phyloP scores from a whole-genome alignment of 1,140 invertebrate genomes.

The Drosophila baimaii region DNA sequence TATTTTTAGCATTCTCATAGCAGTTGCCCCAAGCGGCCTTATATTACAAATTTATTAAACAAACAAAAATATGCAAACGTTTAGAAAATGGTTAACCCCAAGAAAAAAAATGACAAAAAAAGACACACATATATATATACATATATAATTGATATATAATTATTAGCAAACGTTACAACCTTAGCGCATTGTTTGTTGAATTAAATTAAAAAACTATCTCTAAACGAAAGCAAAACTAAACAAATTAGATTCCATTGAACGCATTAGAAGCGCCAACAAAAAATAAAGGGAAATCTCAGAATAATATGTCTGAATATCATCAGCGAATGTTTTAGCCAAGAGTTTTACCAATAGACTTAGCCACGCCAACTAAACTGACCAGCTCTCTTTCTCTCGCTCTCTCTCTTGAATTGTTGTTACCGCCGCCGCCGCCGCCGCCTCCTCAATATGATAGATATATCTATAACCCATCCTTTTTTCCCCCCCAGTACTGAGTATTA shows the following conservation, averaged over 20 bases:
- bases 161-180: constrained; percentile 77
- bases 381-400: constrained; percentile 27
- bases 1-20: constrained; percentile 57
- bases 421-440: no score
- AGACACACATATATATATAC: constrained; percentile 8
- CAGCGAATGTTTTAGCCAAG: constrained; percentile 40
- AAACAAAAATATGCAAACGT: constrained; percentile 21
- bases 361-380: constrained; percentile 11
- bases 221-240: constrained; percentile 39
- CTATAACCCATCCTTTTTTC: background rate
- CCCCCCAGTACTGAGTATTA: background rate
- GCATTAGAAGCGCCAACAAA: constrained; percentile 36
- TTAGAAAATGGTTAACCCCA: constrained; percentile 22
- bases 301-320: constrained; percentile 11
- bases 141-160: constrained; percentile 60
- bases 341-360: constrained; percentile 41
- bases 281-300: constrained; percentile 19
- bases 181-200: constrained; percentile 78
- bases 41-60: constrained; percentile 49
- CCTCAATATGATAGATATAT: no score
- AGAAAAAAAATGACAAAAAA: constrained; percentile 24
- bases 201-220: constrained; percentile 49
- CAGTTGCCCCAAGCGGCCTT: constrained; percentile 78
- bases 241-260: constrained; percentile 38
- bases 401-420: constrained; percentile 25